Conservation (phyloP, 2,888 invertebrate genomes). For the Eilema sororculum region DNA sequence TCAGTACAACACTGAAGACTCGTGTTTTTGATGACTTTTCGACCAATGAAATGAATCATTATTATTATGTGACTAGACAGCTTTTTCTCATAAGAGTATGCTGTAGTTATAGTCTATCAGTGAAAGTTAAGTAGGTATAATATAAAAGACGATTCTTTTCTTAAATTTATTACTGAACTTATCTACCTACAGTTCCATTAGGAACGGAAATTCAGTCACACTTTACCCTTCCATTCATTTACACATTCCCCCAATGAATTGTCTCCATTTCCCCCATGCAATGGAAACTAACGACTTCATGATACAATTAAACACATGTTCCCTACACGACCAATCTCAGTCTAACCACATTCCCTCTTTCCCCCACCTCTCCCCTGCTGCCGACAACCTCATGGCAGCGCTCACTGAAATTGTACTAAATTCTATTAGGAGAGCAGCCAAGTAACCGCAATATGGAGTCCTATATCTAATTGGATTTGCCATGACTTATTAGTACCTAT, state of each 20-base stretch:
- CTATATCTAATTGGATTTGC: constrained; percentile 40
- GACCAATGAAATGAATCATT: background rate
- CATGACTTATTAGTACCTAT: constrained; percentile 8
- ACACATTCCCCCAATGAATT: background rate
- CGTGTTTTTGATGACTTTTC: too few species aligned
- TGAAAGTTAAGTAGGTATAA: too few species aligned
- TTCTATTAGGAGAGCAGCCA: constrained; percentile 22
- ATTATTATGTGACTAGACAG: too few species aligned
- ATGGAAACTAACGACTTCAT: background rate
- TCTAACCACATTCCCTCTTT: constrained; percentile 8
- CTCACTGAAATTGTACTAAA: constrained; percentile 14
- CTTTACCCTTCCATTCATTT: background rate
- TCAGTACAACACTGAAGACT: background rate
- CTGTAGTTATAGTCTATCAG: too few species aligned
- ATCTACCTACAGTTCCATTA: background rate
- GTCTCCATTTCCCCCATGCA: background rate
- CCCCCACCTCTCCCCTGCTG: background rate
- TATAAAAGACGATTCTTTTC: background rate
- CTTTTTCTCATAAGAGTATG: too few species aligned
- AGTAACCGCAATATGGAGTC: constrained; percentile 20
- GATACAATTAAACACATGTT: constrained; percentile 11
- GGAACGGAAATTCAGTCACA: background rate
- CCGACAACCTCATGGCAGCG: constrained; percentile 6
- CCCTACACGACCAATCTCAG: constrained; percentile 1
- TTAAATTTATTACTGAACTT: background rate